Evolutionary conservation across 2,113 vertebrate genomes (phyloP), one percentile per base, ranked within the genome.

Genomic region (Amphilophus citrinellus): DNA sequence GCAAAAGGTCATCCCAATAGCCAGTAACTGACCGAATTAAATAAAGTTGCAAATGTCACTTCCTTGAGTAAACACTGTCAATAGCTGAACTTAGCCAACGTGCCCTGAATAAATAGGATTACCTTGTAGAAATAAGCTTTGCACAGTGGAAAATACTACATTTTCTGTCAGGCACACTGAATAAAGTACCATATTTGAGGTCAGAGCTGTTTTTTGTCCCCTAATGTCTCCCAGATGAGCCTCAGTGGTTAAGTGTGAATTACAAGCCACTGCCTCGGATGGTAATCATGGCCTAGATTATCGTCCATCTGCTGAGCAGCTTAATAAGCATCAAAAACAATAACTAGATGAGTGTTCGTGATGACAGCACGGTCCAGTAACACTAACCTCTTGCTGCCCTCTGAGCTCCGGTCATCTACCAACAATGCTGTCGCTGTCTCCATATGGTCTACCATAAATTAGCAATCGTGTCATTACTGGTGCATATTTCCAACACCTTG

Each of bases 11-110:
- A 95, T 87, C 78, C 87, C 90, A 88, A 95, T 95, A 93, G 84
- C 92, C 83, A 84, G 84, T 90, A 91, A 92, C 91, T 93, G 91
- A 93, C 87, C 88, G 92, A 94, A 93, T 95, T 92, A 93, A 95
- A 95, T 95, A 91, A 95, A 95, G 94, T 94, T 93, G 88, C 87
- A 95, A 95, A 96, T 94, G 95, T 94, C 94, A 95, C 89, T 91
- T 95, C 88, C 85, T 85, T 82, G 87, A 90, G 92, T 94, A 95
- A 96, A 95, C 91, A 94, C 83, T 80, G 84, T 91, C 89, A 77
- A 93, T 90, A 86, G 58, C 65, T 84, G 71, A 84, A 78, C 76
- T 87, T 57, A 56, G 35, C 22, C 80, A 83, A 90, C 79, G 77
- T 92, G 92, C 62, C 65, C 71, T 30, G 92, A 88, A 92, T 93